phyloP scores from a whole-genome alignment of 2,797 vertebrate genomes.

The Decapterus maruadsi region DNA sequence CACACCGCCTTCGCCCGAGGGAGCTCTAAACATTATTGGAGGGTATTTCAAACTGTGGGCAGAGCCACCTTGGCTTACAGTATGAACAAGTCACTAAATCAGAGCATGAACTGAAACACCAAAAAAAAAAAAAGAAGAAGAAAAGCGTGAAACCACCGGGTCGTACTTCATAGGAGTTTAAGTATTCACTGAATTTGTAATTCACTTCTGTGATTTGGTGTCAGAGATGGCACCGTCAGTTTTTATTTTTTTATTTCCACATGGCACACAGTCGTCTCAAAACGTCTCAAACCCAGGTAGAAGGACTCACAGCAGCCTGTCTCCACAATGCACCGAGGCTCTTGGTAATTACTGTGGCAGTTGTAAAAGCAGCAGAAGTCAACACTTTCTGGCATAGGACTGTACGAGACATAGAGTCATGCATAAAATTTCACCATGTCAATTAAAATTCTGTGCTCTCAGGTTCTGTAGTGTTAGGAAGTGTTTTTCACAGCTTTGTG shows the following conservation, averaged over 20 bases:
- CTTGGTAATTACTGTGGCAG: slow-evolving; percentile 65
- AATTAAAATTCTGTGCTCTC: slow-evolving; percentile 41
- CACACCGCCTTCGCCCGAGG: background rate
- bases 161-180: background rate
- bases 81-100: background rate
- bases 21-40: background rate
- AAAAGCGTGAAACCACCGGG: background rate
- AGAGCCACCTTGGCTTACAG: background rate
- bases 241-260: background rate
- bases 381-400: slow-evolving; percentile 50
- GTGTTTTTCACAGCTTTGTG: slow-evolving; percentile 40
- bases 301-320: slow-evolving; percentile 38
- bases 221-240: background rate
- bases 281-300: slow-evolving; percentile 51
- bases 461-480: slow-evolving; percentile 25
- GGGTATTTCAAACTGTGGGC: background rate
- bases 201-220: slow-evolving; percentile 1
- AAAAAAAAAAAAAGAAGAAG: no score
- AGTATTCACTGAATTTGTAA: background rate
- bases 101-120: background rate
- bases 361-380: slow-evolving; percentile 61
- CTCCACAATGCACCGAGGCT: slow-evolving; percentile 40
- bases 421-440: slow-evolving; percentile 45
- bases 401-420: slow-evolving; percentile 39
- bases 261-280: no score